Conservation (phyloP, 1,140 invertebrate genomes). For the Drepana arcuata region DNA sequence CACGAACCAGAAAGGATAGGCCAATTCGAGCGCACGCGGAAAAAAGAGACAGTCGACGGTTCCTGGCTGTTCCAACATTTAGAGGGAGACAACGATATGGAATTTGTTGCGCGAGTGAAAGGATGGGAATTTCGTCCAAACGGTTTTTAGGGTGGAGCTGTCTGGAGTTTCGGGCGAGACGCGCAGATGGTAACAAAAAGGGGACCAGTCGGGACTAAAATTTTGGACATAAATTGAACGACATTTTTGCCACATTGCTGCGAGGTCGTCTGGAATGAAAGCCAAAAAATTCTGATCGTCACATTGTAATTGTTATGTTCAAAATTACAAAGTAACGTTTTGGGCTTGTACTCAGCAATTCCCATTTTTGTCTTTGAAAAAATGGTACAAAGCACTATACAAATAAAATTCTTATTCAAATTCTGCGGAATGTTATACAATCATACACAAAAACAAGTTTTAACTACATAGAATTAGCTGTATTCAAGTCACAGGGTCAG, state of each 20-base stretch:
- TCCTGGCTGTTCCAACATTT: slow-evolving; percentile 50
- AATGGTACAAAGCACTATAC: too few species aligned
- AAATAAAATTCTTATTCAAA: too few species aligned
- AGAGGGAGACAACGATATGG: slow-evolving; percentile 52
- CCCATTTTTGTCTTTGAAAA: too few species aligned
- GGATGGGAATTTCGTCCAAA: slow-evolving; percentile 56
- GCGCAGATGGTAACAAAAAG: slow-evolving; percentile 69
- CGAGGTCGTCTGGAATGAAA: slow-evolving; percentile 25
- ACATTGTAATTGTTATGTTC: slow-evolving; percentile 13
- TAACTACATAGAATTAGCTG: slow-evolving; percentile 44
- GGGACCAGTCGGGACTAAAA: slow-evolving; percentile 61
- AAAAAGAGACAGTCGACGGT: slow-evolving; percentile 58
- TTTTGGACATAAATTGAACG: slow-evolving; percentile 68
- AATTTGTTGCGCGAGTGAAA: slow-evolving; percentile 47
- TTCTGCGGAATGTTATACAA: too few species aligned
- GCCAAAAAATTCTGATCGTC: slow-evolving; percentile 13
- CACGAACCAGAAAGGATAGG: slow-evolving; percentile 61
- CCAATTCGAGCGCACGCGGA: slow-evolving; percentile 40
- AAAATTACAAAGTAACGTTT: too few species aligned
- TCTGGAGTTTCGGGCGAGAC: slow-evolving; percentile 54
- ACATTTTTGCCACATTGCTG: slow-evolving; percentile 64
- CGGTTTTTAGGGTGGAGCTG: slow-evolving; percentile 69
- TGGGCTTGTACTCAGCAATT: too few species aligned
- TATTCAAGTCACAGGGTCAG: slow-evolving; percentile 60
- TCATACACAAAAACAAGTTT: too few species aligned